Evolutionary conservation across 1,140 invertebrate genomes (phyloP).

Genomic region (Choristoneura fumiferana): DNA sequence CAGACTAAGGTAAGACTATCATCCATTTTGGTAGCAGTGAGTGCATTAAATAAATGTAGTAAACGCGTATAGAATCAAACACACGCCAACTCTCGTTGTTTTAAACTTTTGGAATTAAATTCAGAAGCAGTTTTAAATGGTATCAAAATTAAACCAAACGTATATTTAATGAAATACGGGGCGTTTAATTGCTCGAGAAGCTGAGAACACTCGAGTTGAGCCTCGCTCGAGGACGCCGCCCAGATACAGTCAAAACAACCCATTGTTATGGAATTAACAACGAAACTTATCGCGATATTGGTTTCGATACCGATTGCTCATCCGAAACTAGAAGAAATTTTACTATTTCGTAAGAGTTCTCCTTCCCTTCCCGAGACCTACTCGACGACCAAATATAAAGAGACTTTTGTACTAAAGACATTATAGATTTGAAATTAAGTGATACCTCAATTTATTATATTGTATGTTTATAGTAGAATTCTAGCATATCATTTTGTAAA

Average conservation of each 20-base stretch:
- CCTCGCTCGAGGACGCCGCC: neutral
- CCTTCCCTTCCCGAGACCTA: conserved; percentile 43
- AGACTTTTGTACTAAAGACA: conserved; percentile 19
- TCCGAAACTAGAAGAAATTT: conserved; percentile 18
- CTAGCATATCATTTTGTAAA: conserved; percentile 48
- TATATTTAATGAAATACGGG: no score
- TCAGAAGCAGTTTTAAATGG: no score
- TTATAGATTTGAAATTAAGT: conserved; percentile 32
- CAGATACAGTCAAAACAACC: neutral
- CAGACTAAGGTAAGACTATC: no score
- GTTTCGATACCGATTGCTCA: conserved; percentile 11
- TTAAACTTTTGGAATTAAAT: neutral
- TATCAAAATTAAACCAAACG: no score
- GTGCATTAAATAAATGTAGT: no score
- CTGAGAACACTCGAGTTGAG: no score
- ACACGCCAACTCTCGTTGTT: no score
- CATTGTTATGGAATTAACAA: no score
- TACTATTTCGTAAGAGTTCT: conserved; percentile 2
- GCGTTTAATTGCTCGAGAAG: no score
- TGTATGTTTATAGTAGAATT: conserved; percentile 32
- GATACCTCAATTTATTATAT: conserved; percentile 31
- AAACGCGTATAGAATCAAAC: no score
- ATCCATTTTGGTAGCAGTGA: no score
- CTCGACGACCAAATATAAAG: conserved; percentile 50
- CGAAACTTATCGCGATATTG: neutral